Conservation (phyloP, 2,113 vertebrate species). For the Rhinopithecus roxellana region DNA sequence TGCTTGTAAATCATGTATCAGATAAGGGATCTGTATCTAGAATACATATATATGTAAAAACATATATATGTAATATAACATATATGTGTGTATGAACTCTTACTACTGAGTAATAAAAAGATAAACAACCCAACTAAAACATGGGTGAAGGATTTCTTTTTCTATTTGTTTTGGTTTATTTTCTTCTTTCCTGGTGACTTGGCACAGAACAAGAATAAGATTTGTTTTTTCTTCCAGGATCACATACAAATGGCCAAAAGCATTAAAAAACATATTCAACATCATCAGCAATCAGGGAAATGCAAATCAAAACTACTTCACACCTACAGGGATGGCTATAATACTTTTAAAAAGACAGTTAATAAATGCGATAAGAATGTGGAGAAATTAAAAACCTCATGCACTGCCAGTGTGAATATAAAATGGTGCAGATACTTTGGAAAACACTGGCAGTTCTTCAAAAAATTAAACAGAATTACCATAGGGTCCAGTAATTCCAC, state of each 20-base stretch:
- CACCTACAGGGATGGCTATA: not conserved
- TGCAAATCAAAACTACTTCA: not conserved
- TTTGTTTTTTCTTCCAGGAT: not conserved
- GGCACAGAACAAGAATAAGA: not conserved
- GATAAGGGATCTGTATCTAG: not conserved
- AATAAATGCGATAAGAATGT: not conserved
- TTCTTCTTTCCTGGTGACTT: too few relatives aligned
- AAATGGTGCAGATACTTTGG: not conserved
- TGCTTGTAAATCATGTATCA: not conserved
- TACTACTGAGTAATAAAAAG: not conserved
- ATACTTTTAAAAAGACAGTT: not conserved
- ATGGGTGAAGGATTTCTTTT: not conserved
- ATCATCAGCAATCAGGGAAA: not conserved
- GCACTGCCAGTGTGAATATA: not conserved
- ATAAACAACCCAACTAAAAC: not conserved
- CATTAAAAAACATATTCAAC: slow-evolving; percentile 22
- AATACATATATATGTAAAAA: not conserved
- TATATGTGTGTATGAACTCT: not conserved
- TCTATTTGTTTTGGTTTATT: too few relatives aligned
- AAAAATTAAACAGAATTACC: not conserved
- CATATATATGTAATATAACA: too few relatives aligned
- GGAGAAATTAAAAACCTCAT: not conserved
- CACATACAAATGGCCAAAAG: not conserved
- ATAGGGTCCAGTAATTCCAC: not conserved
- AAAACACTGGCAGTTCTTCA: slow-evolving; percentile 16